Base-by-base conservation (phyloP, 2,888 invertebrate genomes). In the Chydorus sphaericus region DNA sequence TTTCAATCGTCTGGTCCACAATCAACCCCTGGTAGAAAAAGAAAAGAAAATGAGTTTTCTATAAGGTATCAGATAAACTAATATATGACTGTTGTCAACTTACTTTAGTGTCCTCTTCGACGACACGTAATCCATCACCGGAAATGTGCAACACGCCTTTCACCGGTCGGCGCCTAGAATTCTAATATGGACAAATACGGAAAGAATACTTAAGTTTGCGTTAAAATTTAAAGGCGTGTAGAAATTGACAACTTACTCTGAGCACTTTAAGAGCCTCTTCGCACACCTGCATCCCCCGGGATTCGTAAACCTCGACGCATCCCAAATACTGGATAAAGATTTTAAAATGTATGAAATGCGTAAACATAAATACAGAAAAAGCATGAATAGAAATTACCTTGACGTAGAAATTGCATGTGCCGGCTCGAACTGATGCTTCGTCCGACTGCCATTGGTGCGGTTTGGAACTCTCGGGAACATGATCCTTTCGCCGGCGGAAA, bases 1-100 rank as follows among this genome's bases (percentile, higher is more conserved):
- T 98, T 73, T 98, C 98, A 60, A 99, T 98, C 26, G 97, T 98
- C 74, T 98, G 98, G 72, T 99, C 98, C 36, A 98, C 96, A 62
- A 99, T 91, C 61, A 98, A 79, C 31, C 96, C 96, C 75, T 79
- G 66, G 5, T 14, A 52, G 33, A 11, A 36, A 52, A 8, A 14
- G 11, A 44, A n/a, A 36, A 20, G 30, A 57, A 57, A 33, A 5
- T 56, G 44, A 52, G 16, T 26, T 29, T 36, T 14, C 48, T 14
- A 26, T 38, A 14, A 18, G 11, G 30, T 20, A 14, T 10, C 23
- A 11, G n/a, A 49, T 36, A 10, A 48, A 20, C n/a, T 11, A 57
- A 48, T 30, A 57, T 20, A 30, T n/a, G 54, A 33, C 18, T 53
- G n/a, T 54, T 2, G 8, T 8, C 26, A 31, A 29, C 59, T 59